A percentile compares a stretch with the other conserved stretches of the same genome.
These are phyloP conservation scores for Steinernema feltiae DNA, from an alignment of 1,140 invertebrate species.

Conservation along the genomic window DNA sequence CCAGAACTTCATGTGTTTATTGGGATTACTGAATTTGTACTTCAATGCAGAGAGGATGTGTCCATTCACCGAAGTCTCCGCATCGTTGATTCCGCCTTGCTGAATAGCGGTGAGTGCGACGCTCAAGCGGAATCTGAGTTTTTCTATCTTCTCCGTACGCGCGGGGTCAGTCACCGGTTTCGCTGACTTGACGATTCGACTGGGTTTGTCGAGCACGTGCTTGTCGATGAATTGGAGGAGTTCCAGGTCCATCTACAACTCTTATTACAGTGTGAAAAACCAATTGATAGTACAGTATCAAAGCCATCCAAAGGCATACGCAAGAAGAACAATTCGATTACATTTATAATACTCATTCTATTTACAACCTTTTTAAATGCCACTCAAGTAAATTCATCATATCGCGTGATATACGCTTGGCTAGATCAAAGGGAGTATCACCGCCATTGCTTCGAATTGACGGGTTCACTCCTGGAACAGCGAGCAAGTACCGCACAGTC, in stretches of 20 bases:
- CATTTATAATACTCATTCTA: too few relatives aligned
- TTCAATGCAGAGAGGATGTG: slow-evolving; percentile 4
- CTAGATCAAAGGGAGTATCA: background rate
- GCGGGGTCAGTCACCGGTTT: background rate
- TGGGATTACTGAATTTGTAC: background rate
- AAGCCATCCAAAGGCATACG: too few relatives aligned
- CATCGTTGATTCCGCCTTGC: background rate
- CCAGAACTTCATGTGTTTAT: background rate
- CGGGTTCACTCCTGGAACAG: slow-evolving; percentile 24
- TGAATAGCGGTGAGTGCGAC: background rate
- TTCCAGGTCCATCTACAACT: slow-evolving; percentile 10
- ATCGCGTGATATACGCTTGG: background rate
- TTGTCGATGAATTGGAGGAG: background rate
- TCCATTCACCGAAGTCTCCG: background rate
- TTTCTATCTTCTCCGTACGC: background rate
- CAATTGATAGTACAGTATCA: too few relatives aligned
- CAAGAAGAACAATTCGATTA: too few relatives aligned
- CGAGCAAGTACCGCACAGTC: slow-evolving; percentile 27
- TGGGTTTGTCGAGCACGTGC: background rate
- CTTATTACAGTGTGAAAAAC: too few relatives aligned
- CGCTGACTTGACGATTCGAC: background rate
- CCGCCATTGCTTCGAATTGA: background rate
- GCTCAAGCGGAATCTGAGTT: background rate
- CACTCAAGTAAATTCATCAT: background rate
- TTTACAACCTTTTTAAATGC: background rate